A percentile compares a stretch with the other conserved stretches of the same genome.
Evolutionary conservation across 92 coral and sea anemone genomes (phyloP).

Genomic region (Porites rus): DNA sequence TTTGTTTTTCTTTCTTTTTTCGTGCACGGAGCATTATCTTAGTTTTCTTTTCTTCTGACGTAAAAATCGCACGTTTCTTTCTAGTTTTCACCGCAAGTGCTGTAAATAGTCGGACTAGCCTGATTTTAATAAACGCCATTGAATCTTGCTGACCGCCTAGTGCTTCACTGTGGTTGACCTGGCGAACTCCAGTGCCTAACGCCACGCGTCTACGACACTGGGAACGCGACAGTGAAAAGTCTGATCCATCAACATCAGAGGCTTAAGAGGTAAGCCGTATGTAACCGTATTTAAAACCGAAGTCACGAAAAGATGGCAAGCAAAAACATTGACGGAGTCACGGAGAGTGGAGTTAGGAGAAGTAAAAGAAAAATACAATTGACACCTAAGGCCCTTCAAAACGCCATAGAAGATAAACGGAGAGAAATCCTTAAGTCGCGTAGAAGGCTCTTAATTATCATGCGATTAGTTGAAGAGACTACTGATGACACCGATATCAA

Average conservation of each 20-base stretch:
- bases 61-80: slow-evolving; percentile 11
- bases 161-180: slow-evolving; percentile 36
- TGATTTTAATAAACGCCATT: slow-evolving; percentile 22
- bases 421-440: background rate
- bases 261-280: too few relatives aligned
- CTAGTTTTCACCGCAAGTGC: slow-evolving; percentile 36
- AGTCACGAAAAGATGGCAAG: too few relatives aligned
- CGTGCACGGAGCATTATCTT: too few relatives aligned
- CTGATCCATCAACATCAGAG: background rate
- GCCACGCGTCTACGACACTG: slow-evolving; percentile 17
- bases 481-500: background rate
- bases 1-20: too few relatives aligned
- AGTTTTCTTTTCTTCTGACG: too few relatives aligned
- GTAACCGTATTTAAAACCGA: too few relatives aligned
- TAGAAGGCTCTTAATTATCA: background rate
- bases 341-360: background rate
- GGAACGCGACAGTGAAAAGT: slow-evolving; percentile 17
- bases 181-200: slow-evolving; percentile 27
- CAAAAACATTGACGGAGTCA: too few relatives aligned
- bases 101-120: slow-evolving; percentile 32
- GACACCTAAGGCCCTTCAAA: slow-evolving; percentile 43
- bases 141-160: slow-evolving; percentile 30
- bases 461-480: background rate
- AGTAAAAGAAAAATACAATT: background rate
- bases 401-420: slow-evolving; percentile 28